Conservation (phyloP, 2,113 vertebrate species). For the Rhabdornis inornatus region DNA sequence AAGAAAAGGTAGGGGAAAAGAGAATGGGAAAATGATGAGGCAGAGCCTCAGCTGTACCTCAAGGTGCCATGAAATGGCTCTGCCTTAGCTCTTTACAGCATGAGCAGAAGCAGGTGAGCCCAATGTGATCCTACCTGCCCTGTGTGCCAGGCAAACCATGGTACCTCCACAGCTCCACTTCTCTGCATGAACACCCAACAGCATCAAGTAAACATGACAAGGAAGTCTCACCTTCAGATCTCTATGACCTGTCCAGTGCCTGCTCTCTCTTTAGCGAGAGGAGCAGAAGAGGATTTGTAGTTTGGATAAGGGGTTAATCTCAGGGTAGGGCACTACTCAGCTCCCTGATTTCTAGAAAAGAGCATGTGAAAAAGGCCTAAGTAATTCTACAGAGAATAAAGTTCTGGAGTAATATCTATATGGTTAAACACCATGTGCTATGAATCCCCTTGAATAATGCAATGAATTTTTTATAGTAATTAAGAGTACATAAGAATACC, state of each 20-base stretch:
- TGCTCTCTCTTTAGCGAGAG: not conserved
- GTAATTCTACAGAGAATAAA: not conserved
- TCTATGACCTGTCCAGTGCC: not conserved
- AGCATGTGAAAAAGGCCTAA: not conserved
- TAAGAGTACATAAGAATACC: not conserved
- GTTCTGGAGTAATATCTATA: not conserved
- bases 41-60: not conserved
- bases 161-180: not conserved
- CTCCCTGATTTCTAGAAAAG: not conserved
- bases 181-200: not conserved
- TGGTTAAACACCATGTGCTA: not conserved
- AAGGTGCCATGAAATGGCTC: not conserved
- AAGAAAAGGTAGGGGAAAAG: not conserved
- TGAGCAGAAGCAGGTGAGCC: not conserved
- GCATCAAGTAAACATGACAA: not conserved
- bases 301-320: not conserved
- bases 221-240: not conserved
- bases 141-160: not conserved
- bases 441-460: not conserved
- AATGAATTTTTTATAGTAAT: not conserved
- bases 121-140: not conserved
- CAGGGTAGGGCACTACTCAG: not conserved
- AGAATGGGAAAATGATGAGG: not conserved
- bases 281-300: not conserved
- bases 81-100: not conserved